Base-by-base conservation (phyloP, 1,140 invertebrate genomes). In the Bradynema listronoti region DNA sequence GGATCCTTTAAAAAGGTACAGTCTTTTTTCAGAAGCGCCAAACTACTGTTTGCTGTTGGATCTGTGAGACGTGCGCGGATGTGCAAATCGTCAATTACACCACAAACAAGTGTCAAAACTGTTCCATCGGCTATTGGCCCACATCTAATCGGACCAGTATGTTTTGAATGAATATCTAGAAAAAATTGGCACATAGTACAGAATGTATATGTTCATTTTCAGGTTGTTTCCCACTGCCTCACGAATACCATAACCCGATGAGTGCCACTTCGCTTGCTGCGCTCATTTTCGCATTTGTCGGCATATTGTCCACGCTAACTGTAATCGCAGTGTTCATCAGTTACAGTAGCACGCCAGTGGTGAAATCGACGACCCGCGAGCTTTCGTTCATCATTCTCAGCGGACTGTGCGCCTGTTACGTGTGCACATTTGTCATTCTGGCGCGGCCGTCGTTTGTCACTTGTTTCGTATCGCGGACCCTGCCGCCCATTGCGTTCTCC, bases 341-440 rank as follows among this genome's bases (percentile, higher is more conserved):
- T 30, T 82, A 85, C 75, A 85, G 87, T 73, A 78, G 85, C 66
- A 87, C 86, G 0, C 85, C 86, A 0, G 84, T 87, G 0, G 85
- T 87, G 1, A 87, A 86, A 52, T 72, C 69, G 34, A 83, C 84
- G 7, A 85, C 84, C 2, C 71, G 85, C 30, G 85, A 86, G 69
- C 80, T 87, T 2, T 85, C 83, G 65, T 87, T 86, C 71, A 83
- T 87, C 54, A 86, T 87, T 49, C 81, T 87, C 42, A 78, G 84
- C 2, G 86, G 85, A 58, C 82, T 85, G 75, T 77, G 80, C 43
- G 72, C 84, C 9, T 81, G 80, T 30, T 84, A 84, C 72, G 64
- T 73, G 5, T 81, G 80, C 22, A 84, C 84, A 2, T 86, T 90
- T 75, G 83, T 86, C 4, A 82, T 90, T 25, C 78, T 90, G 6